Evolutionary conservation across 2,888 invertebrate species (phyloP).

Genomic region (Hoplodrina blanda): DNA sequence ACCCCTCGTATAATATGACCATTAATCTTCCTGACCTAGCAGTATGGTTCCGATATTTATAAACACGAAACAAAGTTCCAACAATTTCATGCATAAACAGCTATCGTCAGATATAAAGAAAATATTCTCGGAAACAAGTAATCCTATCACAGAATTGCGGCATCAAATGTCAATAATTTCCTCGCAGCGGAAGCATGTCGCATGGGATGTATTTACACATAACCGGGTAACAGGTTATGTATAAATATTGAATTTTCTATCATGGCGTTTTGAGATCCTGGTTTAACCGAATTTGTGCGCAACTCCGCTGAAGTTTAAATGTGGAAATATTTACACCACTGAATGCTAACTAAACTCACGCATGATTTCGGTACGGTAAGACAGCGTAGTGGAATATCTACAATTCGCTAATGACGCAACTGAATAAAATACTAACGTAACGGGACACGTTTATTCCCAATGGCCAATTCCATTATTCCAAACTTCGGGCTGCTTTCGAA

Average conservation of each 20-base stretch:
- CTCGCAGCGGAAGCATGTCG: constrained; percentile 49
- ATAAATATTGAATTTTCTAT: constrained; percentile 57
- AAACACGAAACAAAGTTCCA: constrained; percentile 3
- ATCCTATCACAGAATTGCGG: constrained; percentile 40
- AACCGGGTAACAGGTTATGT: constrained; percentile 31
- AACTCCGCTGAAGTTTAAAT: constrained; percentile 14
- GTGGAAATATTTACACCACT: neutral
- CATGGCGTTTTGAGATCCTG: constrained; percentile 22
- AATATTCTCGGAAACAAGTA: constrained; percentile 14
- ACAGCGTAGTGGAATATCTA: neutral
- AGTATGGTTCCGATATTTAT: constrained; percentile 6
- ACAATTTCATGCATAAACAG: neutral
- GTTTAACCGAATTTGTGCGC: constrained; percentile 19
- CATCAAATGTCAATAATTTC: constrained; percentile 58
- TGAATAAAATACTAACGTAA: neutral
- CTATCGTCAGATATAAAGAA: constrained; percentile 13
- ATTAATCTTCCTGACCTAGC: constrained; percentile 41
- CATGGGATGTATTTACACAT: constrained; percentile 45
- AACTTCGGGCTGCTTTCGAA: neutral
- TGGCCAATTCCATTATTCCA: neutral
- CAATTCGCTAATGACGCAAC: neutral
- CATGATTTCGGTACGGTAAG: neutral
- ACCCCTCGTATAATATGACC: constrained; percentile 37
- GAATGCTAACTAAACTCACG: neutral
- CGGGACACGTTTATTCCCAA: neutral